Evolutionary conservation across 2,797 vertebrate genomes (phyloP), one percentile per base, ranked within the genome.

Genomic region (Cynopterus sphinx): DNA sequence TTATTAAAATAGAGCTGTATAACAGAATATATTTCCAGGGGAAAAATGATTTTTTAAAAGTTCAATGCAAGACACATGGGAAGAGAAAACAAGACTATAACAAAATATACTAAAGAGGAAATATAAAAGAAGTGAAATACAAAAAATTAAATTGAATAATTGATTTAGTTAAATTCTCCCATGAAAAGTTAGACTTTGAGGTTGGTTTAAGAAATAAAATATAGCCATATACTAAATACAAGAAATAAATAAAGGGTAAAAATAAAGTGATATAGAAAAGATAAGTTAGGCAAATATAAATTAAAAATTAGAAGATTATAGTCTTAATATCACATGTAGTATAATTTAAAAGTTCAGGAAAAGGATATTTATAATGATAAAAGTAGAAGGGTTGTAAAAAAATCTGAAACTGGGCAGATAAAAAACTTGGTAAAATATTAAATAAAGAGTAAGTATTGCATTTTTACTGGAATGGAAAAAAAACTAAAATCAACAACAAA

Each of bases 151-250:
- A 39, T 43, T 33, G 31, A 87, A 78, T 79, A 79, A 41, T 51
- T 68, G n/a, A 73, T 86, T 88, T 92, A 19, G 10, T 59, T 88
- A 53, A 82, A 86, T 59, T 94, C 26, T 6, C 28, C 46, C 4
- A 28, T 67, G 8, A 73, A 92, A 85, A 96, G 22, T 49, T 15
- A 77, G 63, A 71, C 2, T 67, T 46, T 39, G 46, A 79, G 33
- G 86, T 53, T 89, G 84, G 31, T 59, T 89, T 57, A 83, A 81
- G 53, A 95, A 92, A 88, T 39, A 88, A 95, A 92, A 70, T 86
- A 74, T 49, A 84, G 9, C 9, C 13, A 82, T 55, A 75, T 33
- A 28, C 2, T 39, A 8, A 85, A 26, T 28, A 9, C n/a, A 85
- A 81, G 22, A 79, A 74, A 57, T 24, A 73, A 92, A 55, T 13